Evolutionary conservation across 2,888 invertebrate genomes (phyloP).

Genomic region (Ypsolopha sequella): DNA sequence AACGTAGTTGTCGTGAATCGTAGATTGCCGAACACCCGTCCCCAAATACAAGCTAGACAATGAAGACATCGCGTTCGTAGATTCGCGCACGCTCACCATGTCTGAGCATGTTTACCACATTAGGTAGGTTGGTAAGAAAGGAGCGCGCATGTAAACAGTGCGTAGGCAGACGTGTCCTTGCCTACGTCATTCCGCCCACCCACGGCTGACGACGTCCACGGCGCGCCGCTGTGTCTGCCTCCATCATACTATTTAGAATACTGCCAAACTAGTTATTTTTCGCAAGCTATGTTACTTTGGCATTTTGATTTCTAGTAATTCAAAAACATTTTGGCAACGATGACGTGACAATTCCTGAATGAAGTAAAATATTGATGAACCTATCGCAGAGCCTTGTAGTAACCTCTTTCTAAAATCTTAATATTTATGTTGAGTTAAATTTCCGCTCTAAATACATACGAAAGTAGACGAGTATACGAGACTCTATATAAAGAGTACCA

Average conservation of each 20-base stretch:
- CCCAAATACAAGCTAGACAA: no score
- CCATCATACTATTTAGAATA: background rate
- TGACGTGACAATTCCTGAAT: no score
- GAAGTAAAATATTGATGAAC: no score
- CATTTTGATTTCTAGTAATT: no score
- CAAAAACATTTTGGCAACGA: no score
- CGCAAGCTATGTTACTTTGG: background rate
- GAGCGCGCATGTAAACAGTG: background rate
- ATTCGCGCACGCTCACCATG: no score
- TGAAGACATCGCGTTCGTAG: no score
- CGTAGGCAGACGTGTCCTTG: background rate
- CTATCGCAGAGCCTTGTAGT: no score
- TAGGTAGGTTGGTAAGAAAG: background rate
- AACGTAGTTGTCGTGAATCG: no score
- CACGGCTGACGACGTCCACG: background rate
- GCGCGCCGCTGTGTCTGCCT: background rate
- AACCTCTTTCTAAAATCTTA: no score
- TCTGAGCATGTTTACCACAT: background rate
- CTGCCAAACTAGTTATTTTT: background rate
- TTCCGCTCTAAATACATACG: background rate
- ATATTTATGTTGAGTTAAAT: background rate
- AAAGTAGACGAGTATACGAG: background rate
- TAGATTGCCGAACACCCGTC: no score
- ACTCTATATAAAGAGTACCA: background rate
- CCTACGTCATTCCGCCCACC: background rate